Evolutionary conservation across 2,113 vertebrate species (phyloP).

Genomic region (Phodopus roborovskii): DNA sequence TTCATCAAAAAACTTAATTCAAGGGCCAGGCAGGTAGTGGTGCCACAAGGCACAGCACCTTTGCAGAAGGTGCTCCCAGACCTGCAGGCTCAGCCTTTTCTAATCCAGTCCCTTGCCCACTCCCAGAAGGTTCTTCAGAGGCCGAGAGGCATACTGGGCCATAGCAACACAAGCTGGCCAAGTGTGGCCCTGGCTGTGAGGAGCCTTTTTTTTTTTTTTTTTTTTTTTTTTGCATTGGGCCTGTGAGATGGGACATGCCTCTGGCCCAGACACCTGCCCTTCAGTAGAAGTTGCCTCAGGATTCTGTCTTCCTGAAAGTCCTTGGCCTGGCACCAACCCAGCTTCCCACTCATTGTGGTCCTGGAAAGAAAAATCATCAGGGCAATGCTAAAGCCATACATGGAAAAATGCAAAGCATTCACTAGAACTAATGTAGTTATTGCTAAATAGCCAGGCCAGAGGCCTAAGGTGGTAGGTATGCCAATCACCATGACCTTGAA

Average conservation of each 20-base stretch:
- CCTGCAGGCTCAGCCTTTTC: neutral
- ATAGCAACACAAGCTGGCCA: neutral
- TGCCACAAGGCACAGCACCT: neutral
- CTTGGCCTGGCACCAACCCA: neutral
- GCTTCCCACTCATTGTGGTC: neutral
- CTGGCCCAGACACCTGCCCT: neutral
- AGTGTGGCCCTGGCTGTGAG: neutral
- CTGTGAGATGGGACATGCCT: neutral
- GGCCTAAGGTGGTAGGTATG: neutral
- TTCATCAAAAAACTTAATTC: neutral
- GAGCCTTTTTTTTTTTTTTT: too few relatives aligned
- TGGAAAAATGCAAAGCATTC: constrained; percentile 36
- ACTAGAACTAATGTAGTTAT: constrained; percentile 47
- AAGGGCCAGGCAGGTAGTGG: neutral
- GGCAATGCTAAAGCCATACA: constrained; percentile 33
- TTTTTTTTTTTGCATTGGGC: neutral
- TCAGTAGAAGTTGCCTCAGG: neutral
- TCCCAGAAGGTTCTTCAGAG: neutral
- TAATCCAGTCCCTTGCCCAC: neutral
- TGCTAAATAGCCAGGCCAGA: neutral
- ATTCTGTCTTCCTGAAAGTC: neutral
- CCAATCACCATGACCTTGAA: neutral
- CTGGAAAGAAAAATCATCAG: constrained; percentile 29
- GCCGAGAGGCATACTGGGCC: neutral
- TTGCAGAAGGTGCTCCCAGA: neutral